These are phyloP conservation scores for Atherinomorus stipes DNA, from an alignment of 2,113 vertebrate genomes.

Conservation along the genomic window DNA sequence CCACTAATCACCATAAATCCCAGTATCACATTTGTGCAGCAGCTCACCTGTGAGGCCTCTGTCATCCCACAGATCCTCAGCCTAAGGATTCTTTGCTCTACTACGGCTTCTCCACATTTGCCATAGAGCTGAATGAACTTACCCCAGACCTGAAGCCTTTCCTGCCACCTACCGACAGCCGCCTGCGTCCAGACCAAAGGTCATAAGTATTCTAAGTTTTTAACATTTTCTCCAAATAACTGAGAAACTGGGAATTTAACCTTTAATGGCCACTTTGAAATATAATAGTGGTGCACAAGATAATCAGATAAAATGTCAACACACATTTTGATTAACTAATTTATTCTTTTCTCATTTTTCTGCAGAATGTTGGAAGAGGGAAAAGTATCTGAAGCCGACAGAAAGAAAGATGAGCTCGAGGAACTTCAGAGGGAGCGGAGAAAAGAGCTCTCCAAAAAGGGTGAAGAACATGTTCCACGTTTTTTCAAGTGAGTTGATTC, in stretches of 20 bases:
- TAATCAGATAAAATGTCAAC: background rate
- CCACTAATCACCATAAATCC: constrained; percentile 46
- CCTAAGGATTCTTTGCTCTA: constrained; percentile 86
- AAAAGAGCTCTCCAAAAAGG: constrained; percentile 86
- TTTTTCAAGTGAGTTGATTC: constrained; percentile 88
- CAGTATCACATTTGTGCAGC: constrained; percentile 36
- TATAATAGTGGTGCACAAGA: background rate
- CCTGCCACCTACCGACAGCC: constrained; percentile 89
- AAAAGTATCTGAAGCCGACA: constrained; percentile 85
- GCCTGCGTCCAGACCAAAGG: constrained; percentile 93
- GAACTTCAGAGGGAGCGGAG: constrained; percentile 88
- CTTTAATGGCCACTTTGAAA: no score
- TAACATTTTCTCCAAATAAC: background rate
- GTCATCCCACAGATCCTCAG: constrained; percentile 76
- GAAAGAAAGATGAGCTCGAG: constrained; percentile 89
- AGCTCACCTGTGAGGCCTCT: constrained; percentile 21
- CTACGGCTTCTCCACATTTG: constrained; percentile 92
- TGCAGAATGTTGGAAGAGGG: constrained; percentile 91
- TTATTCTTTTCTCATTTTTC: background rate
- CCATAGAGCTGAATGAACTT: constrained; percentile 93
- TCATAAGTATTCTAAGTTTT: constrained; percentile 31
- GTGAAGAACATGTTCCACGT: constrained; percentile 86
- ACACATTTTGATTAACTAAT: no score
- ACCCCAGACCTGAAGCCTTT: constrained; percentile 82
- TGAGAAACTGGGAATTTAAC: no score